phyloP scores from a whole-genome alignment of 2,113 vertebrate species.

The Scophthalmus maximus region DNA sequence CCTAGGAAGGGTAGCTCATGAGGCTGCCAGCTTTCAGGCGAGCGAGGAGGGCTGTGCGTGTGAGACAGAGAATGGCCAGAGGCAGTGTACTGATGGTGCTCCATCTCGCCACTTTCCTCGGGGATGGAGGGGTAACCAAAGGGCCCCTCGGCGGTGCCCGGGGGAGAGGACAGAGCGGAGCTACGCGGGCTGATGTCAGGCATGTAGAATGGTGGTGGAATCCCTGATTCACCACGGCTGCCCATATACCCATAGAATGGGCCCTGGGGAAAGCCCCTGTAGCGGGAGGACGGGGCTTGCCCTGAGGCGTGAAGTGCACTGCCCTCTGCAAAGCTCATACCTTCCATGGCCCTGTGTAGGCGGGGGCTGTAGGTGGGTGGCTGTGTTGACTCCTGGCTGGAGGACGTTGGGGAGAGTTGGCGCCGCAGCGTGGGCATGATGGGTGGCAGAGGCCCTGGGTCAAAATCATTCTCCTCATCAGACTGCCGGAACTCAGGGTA shows the following conservation, averaged over 20 bases:
- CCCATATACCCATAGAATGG: constrained; percentile 97
- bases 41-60: constrained; percentile 93
- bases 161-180: constrained; percentile 95
- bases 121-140: constrained; percentile 95
- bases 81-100: constrained; percentile 85
- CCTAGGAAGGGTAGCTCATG: constrained; percentile 92
- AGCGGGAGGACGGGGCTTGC: constrained; percentile 89
- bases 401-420: constrained; percentile 96
- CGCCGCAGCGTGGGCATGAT: constrained; percentile 93
- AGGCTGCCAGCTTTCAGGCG: constrained; percentile 94
- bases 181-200: constrained; percentile 97
- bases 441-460: constrained; percentile 89
- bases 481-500: constrained; percentile 99
- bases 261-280: constrained; percentile 92
- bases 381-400: constrained; percentile 98
- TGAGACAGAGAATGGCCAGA: constrained; percentile 95
- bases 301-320: constrained; percentile 92
- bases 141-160: constrained; percentile 89
- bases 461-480: constrained; percentile 95
- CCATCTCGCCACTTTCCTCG: constrained; percentile 91
- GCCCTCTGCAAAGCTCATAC: constrained; percentile 88
- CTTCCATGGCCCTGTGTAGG: constrained; percentile 93
- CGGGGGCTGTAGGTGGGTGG: constrained; percentile 98
- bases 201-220: constrained; percentile 96
- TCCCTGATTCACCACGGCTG: constrained; percentile 92